phyloP scores from a whole-genome alignment of 2,113 vertebrate species.

The Campylomormyrus tamandua region DNA sequence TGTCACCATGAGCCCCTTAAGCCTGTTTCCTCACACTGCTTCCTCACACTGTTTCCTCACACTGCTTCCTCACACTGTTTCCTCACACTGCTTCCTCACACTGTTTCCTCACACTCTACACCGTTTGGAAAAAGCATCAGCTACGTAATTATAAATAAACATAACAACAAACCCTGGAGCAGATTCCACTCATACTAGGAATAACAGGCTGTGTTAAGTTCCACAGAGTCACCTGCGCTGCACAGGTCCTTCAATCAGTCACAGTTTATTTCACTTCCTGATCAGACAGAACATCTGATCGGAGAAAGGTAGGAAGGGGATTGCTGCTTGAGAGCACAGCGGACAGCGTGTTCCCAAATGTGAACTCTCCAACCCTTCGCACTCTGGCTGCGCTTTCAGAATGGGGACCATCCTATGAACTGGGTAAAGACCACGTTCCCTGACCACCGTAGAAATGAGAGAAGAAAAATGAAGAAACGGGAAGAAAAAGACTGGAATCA shows the following conservation, averaged over 20 bases:
- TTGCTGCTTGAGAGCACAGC: no score
- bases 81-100: no score
- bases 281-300: no score
- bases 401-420: background rate
- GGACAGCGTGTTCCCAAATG: no score
- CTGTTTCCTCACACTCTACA: no score
- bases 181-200: background rate
- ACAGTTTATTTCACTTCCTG: background rate
- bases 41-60: no score
- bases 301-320: background rate
- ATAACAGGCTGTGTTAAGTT: background rate
- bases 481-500: background rate
- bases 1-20: background rate
- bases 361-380: no score
- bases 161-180: background rate
- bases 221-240: no score
- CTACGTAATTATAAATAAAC: background rate
- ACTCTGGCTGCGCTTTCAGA: no score
- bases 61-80: no score
- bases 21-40: no score
- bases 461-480: background rate
- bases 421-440: background rate
- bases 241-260: background rate
- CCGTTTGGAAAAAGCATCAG: background rate
- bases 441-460: background rate